A percentile compares a stretch with the other conserved stretches of the same genome.
These are phyloP conservation scores for Acanthococcus lagerstroemiae DNA, from an alignment of 2,888 invertebrate species.

Conservation along the genomic window DNA sequence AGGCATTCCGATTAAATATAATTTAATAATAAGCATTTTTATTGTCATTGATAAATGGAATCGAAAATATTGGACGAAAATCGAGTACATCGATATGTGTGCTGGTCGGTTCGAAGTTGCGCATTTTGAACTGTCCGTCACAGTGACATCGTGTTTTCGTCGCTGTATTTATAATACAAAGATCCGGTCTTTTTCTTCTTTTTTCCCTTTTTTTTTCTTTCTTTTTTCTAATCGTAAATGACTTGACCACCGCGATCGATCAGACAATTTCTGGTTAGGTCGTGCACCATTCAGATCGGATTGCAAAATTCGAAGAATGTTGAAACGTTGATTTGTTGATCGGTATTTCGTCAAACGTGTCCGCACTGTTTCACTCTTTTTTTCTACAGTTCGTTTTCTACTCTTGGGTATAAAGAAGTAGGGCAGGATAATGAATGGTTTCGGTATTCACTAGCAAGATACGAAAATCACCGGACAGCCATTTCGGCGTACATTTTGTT, in stretches of 20 bases:
- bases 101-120: too few relatives aligned
- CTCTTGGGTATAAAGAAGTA: too few relatives aligned
- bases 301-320: not conserved
- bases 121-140: not conserved
- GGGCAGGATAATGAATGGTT: too few relatives aligned
- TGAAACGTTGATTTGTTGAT: not conserved
- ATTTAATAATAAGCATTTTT: not conserved
- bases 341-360: not conserved
- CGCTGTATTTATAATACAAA: too few relatives aligned
- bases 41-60: not conserved
- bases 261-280: not conserved
- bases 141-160: not conserved
- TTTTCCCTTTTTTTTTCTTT: not conserved
- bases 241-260: not conserved
- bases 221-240: too few relatives aligned
- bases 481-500: too few relatives aligned
- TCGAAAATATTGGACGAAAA: too few relatives aligned
- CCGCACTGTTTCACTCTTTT: too few relatives aligned
- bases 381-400: too few relatives aligned
- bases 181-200: not conserved
- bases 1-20: not conserved
- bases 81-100: too few relatives aligned
- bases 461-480: too few relatives aligned
- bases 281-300: not conserved
- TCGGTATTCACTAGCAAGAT: too few relatives aligned